These are phyloP conservation scores for Phrixothrix hirtus DNA, from an alignment of 2,888 invertebrate genomes.

Conservation along the genomic window DNA sequence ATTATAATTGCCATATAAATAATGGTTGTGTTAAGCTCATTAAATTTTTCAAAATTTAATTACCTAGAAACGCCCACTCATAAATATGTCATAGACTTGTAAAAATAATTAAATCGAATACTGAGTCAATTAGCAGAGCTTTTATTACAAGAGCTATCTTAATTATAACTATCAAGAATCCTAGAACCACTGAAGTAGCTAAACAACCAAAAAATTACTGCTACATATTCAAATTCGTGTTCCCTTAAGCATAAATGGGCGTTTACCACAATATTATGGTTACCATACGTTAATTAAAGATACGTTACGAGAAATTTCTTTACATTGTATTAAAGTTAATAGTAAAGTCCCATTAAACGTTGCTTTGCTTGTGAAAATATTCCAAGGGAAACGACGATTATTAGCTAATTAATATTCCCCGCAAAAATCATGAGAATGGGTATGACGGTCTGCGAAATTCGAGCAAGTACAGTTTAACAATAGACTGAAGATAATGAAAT, in stretches of 20 bases:
- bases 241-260: conserved; percentile 14
- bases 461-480: conserved; percentile 10
- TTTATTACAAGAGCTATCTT: conserved; percentile 22
- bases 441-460: no score
- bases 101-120: conserved; percentile 32
- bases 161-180: conserved; percentile 20
- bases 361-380: not conserved
- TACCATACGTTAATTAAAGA: conserved; percentile 15
- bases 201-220: conserved; percentile 21
- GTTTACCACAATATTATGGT: conserved; percentile 11
- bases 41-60: conserved; percentile 34
- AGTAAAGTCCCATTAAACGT: conserved; percentile 6
- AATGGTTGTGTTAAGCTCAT: conserved; percentile 29
- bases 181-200: conserved; percentile 16
- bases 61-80: conserved; percentile 33
- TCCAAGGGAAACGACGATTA: conserved; percentile 2
- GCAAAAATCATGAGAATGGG: conserved; percentile 3
- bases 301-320: conserved; percentile 9
- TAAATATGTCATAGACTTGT: conserved; percentile 36
- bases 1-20: conserved; percentile 34
- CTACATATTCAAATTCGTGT: conserved; percentile 19
- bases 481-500: conserved; percentile 12
- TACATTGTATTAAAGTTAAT: conserved; percentile 15
- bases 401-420: no score
- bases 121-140: conserved; percentile 22